Conservation (phyloP, 1,140 invertebrate genomes). For the Temnothorax nylanderi region DNA sequence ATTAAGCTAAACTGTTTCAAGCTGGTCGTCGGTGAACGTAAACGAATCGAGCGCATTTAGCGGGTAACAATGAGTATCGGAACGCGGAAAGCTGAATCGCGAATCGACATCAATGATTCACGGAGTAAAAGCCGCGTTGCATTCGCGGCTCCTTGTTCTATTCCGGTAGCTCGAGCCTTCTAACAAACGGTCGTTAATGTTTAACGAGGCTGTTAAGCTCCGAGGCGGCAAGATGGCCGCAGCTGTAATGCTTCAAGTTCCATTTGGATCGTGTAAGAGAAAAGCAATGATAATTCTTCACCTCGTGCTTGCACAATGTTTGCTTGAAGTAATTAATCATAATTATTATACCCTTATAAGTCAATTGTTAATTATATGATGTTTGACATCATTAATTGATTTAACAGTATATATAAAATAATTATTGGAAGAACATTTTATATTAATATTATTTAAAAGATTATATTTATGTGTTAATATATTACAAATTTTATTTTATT, state of each 20-base stretch:
- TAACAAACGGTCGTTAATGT: slow-evolving; percentile 80
- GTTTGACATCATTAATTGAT: neutral
- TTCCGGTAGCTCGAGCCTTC: slow-evolving; percentile 75
- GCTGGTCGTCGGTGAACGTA: neutral
- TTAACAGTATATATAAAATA: neutral
- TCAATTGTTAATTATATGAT: neutral
- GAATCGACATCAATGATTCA: slow-evolving; percentile 35
- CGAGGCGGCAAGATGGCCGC: slow-evolving; percentile 78
- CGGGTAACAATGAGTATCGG: neutral
- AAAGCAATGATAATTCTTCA: slow-evolving; percentile 5
- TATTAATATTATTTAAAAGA: neutral
- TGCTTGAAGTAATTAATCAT: neutral
- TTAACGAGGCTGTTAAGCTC: slow-evolving; percentile 79
- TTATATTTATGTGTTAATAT: neutral
- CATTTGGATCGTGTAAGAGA: slow-evolving; percentile 33
- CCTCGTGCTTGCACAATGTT: neutral
- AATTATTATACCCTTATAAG: neutral
- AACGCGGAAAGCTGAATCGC: slow-evolving; percentile 22
- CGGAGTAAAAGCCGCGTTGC: slow-evolving; percentile 40
- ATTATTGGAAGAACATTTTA: neutral
- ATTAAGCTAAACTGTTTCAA: neutral
- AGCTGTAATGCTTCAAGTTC: slow-evolving; percentile 74
- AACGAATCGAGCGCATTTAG: neutral
- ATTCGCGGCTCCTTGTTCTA: slow-evolving; percentile 71
- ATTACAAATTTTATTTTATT: neutral